Conservation (phyloP, 2,888 invertebrate genomes). For the Hirtodrosophila confusa region DNA sequence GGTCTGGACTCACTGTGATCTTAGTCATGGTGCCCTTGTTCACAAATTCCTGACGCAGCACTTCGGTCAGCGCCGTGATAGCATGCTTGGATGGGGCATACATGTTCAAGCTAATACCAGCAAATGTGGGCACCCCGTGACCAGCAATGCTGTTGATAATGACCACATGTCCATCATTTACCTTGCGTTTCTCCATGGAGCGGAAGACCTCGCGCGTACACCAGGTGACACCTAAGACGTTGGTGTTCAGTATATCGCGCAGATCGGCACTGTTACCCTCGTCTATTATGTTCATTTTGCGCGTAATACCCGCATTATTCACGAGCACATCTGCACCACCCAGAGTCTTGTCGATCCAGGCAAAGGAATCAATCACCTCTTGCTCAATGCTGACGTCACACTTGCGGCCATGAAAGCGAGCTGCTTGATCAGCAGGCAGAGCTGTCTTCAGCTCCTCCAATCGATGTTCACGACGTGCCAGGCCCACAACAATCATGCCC, state of each 20-base stretch:
- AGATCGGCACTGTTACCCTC: conserved; percentile 65
- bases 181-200: conserved; percentile 83
- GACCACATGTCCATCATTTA: conserved; percentile 85
- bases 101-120: conserved; percentile 67
- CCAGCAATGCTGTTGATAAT: conserved; percentile 83
- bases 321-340: conserved; percentile 86
- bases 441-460: conserved; percentile 73
- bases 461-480: conserved; percentile 84
- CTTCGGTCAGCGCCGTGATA: conserved; percentile 74
- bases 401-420: conserved; percentile 81
- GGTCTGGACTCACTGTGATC: conserved; percentile 60
- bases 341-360: conserved; percentile 83
- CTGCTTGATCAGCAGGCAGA: conserved; percentile 55
- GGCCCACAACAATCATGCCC: conserved; percentile 83
- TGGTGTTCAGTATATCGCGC: conserved; percentile 83
- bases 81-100: conserved; percentile 80
- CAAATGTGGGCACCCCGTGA: conserved; percentile 66
- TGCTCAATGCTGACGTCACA: conserved; percentile 86
- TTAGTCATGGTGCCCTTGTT: conserved; percentile 64
- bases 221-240: conserved; percentile 83
- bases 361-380: conserved; percentile 85
- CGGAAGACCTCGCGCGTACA: conserved; percentile 85
- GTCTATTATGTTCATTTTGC: conserved; percentile 36
- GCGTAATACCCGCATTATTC: conserved; percentile 85
- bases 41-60: conserved; percentile 78